Percentiles rank a stretch among this genome's conserved stretches.
These are phyloP conservation scores for Acarapis woodi DNA, from an alignment of 1,140 invertebrate genomes.

Conservation along the genomic window DNA sequence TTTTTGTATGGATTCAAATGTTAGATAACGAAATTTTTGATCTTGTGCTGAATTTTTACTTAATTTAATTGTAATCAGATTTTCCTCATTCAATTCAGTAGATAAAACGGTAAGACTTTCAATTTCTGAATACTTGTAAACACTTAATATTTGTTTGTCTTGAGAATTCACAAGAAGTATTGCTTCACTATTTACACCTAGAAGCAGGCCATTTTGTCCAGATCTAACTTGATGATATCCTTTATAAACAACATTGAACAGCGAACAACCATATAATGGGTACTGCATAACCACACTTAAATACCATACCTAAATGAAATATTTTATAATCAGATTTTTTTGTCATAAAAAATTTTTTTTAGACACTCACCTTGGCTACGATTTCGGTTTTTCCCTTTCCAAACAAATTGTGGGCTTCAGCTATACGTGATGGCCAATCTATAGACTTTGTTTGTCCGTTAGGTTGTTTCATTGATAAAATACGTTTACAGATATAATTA, in stretches of 20 bases:
- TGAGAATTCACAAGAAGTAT: slow-evolving; percentile 58
- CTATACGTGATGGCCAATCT: slow-evolving; percentile 32
- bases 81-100: slow-evolving; percentile 32
- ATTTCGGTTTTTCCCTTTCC: slow-evolving; percentile 62
- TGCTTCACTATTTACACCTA: slow-evolving; percentile 72
- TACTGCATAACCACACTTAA: slow-evolving; percentile 90
- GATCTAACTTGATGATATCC: slow-evolving; percentile 74
- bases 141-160: slow-evolving; percentile 60
- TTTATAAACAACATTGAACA: slow-evolving; percentile 67
- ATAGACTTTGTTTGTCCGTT: slow-evolving; percentile 29
- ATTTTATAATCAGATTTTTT: no score
- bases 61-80: slow-evolving; percentile 51
- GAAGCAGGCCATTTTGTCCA: slow-evolving; percentile 28
- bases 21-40: slow-evolving; percentile 52
- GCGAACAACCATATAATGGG: slow-evolving; percentile 70
- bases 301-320: no score
- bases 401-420: slow-evolving; percentile 32
- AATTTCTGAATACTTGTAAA: slow-evolving; percentile 57
- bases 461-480: slow-evolving; percentile 4
- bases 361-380: slow-evolving; percentile 67
- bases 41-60: slow-evolving; percentile 29
- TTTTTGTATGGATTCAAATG: slow-evolving; percentile 66
- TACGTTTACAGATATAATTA: slow-evolving; percentile 43
- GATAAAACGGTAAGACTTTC: slow-evolving; percentile 47
- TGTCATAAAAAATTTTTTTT: no score